Evolutionary conservation across 2,888 invertebrate genomes (phyloP).

Genomic region (Baronia brevicornis): DNA sequence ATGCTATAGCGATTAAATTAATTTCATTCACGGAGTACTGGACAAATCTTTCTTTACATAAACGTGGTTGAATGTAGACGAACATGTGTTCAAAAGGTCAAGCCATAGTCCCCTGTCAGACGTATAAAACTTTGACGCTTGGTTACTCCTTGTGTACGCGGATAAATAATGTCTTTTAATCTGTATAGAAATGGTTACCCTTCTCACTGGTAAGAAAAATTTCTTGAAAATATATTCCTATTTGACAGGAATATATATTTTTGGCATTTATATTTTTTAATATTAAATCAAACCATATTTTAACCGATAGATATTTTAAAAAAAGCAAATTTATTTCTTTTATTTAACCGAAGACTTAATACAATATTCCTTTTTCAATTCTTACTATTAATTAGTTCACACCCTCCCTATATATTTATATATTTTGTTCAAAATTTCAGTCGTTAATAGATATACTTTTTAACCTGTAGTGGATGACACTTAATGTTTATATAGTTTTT

Average conservation of each 20-base stretch:
- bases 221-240: conserved; percentile 44
- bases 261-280: conserved; percentile 55
- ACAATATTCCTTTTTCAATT: no score
- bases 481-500: no score
- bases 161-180: conserved; percentile 70
- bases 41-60: conserved; percentile 28
- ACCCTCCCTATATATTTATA: no score
- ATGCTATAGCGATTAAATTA: no score
- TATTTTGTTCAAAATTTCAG: no score
- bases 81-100: conserved; percentile 39
- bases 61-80: conserved; percentile 35
- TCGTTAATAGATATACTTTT: no score
- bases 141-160: conserved; percentile 43
- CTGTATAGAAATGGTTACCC: conserved; percentile 52
- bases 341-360: no score
- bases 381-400: no score
- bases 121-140: conserved; percentile 61
- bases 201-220: conserved; percentile 54
- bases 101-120: conserved; percentile 54
- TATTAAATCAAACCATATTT: conserved; percentile 27
- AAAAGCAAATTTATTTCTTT: no score
- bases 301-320: no score
- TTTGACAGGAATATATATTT: conserved; percentile 54
- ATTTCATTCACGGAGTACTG: no score
- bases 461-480: no score